Evolutionary conservation across 2,113 vertebrate species (phyloP), one percentile per base, ranked within the genome.

Genomic region (Amblyopsis rosae): DNA sequence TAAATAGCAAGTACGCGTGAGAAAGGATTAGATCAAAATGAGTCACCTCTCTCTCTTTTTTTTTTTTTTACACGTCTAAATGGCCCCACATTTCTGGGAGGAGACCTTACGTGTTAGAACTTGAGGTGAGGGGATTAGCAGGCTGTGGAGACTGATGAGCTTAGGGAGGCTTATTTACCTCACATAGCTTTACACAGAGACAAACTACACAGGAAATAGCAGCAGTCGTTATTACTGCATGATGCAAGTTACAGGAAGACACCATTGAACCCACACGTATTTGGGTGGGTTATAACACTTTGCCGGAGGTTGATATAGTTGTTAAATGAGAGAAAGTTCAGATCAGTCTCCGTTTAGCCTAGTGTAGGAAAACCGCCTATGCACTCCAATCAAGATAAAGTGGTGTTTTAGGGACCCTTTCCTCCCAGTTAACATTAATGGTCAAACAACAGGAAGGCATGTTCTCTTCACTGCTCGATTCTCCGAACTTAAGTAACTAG

Each of bases 41-140:
- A 0, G 3, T 32, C 32, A 17, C 64, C 26, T 26, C 26, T 26
- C 26, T 26, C 26, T 26, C 3, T 19, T 19, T 57, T 55, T 15
- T 51, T 56, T 54, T 54, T 15, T 54, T n/a, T 7, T 8, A 6
- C 3, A 15, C 2, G 12, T 54, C 53, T 54, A 9, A 8, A 15
- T 11, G 13, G 49, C 33, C 72, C 62, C 12, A 49, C 41, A 53
- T 77, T 65, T 69, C 69, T 75, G 67, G 54, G 56, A 87, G 62
- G 75, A 45, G 60, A 64, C 11, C 12, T 12, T 15, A 59, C 12
- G 9, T 73, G 76, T 17, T 35, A 51, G 35, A 74, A 61, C 59
- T 33, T 59, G 62, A 72, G 60, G n/a, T 69, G 60, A 77, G 26
- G 47, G 9, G 78, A 80, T 78, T 68, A 82, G 64, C 35, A 41